phyloP scores from a whole-genome alignment of 2,888 invertebrate genomes.

The Baronia brevicornis region DNA sequence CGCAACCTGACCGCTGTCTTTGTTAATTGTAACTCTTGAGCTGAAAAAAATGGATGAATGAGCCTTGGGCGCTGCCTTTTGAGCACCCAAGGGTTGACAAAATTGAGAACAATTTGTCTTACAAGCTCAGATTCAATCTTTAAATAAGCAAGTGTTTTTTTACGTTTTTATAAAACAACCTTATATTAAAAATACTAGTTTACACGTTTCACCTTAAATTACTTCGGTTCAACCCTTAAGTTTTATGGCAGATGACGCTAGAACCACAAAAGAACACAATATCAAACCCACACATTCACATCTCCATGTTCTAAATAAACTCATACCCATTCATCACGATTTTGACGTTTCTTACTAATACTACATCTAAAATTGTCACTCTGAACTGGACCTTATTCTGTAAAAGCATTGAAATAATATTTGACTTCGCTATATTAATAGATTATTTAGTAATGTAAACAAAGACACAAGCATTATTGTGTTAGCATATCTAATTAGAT shows the following conservation, averaged over 20 bases:
- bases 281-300: slow-evolving; percentile 46
- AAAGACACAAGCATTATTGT: slow-evolving; percentile 57
- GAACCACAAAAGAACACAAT: slow-evolving; percentile 42
- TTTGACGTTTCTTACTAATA: slow-evolving; percentile 48
- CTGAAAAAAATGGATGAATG: slow-evolving; percentile 65
- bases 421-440: slow-evolving; percentile 15
- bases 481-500: slow-evolving; percentile 61
- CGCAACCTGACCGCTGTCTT: slow-evolving; percentile 66
- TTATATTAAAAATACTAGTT: slow-evolving; percentile 25
- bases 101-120: slow-evolving; percentile 65
- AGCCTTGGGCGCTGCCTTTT: slow-evolving; percentile 38
- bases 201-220: slow-evolving; percentile 16
- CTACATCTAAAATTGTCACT: slow-evolving; percentile 29
- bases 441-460: slow-evolving; percentile 44
- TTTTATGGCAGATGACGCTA: slow-evolving; percentile 51
- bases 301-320: slow-evolving; percentile 62
- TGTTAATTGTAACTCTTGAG: slow-evolving; percentile 54
- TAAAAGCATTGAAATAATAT: slow-evolving; percentile 20
- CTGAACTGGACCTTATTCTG: slow-evolving; percentile 29
- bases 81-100: slow-evolving; percentile 63
- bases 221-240: slow-evolving; percentile 20
- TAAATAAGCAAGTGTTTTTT: slow-evolving; percentile 54
- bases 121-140: slow-evolving; percentile 59
- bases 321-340: slow-evolving; percentile 56
- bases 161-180: slow-evolving; percentile 49